phyloP scores from a whole-genome alignment of 2,888 invertebrate species.

The Spialia ferax region DNA sequence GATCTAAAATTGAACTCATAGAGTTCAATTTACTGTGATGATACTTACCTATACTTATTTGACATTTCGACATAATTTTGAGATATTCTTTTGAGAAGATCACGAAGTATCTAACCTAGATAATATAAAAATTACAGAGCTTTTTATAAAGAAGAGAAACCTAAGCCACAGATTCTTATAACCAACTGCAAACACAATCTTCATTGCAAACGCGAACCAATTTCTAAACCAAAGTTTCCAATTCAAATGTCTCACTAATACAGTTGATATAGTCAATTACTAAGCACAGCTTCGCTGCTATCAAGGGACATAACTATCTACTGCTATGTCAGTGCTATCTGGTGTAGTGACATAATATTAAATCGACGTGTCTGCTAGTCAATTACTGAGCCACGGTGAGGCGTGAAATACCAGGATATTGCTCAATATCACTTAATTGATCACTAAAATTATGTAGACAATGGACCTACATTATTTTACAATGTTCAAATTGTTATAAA shows the following conservation, averaged over 20 bases:
- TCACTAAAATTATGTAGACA: slow-evolving; percentile 14
- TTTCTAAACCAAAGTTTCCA: slow-evolving; percentile 16
- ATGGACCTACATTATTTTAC: neutral
- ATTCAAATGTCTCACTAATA: slow-evolving; percentile 17
- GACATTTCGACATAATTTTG: too few relatives aligned
- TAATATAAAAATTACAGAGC: too few relatives aligned
- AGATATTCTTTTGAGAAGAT: too few relatives aligned
- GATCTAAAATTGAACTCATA: too few relatives aligned
- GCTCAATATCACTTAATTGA: slow-evolving; percentile 33
- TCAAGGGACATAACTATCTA: slow-evolving; percentile 30
- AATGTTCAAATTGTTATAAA: too few relatives aligned
- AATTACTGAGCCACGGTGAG: slow-evolving; percentile 31
- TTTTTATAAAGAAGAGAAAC: too few relatives aligned
- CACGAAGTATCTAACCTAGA: too few relatives aligned
- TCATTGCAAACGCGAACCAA: neutral
- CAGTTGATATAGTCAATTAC: slow-evolving; percentile 25
- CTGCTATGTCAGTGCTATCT: slow-evolving; percentile 21
- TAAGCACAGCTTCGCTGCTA: slow-evolving; percentile 5
- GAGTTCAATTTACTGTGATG: too few relatives aligned
- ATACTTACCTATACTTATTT: too few relatives aligned
- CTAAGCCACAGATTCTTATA: too few relatives aligned
- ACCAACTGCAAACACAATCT: neutral
- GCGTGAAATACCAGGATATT: slow-evolving; percentile 36
- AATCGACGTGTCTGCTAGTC: slow-evolving; percentile 37
- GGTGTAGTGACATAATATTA: slow-evolving; percentile 35